A percentile compares a stretch with the other conserved stretches of the same genome.
These are phyloP conservation scores for Otocyon megalotis DNA, from an alignment of 2,113 vertebrate species.

Conservation along the genomic window DNA sequence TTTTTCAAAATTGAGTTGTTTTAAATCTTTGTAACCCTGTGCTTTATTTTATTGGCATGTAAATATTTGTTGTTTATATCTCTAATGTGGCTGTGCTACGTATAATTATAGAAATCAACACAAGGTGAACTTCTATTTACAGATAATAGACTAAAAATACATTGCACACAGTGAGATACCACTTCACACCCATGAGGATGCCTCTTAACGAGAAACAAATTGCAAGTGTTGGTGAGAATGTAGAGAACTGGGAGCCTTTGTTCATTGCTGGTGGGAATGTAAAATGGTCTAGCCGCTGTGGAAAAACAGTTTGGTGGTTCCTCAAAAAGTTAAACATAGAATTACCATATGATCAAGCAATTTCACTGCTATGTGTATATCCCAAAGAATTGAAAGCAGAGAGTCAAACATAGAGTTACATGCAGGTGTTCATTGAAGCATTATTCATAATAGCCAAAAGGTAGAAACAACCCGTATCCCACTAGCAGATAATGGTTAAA, in stretches of 20 bases:
- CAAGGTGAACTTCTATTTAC: constrained; percentile 33
- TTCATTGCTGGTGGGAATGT: not conserved
- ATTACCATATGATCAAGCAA: not conserved
- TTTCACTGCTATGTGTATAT: not conserved
- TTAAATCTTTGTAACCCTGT: not conserved
- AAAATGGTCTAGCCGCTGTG: not conserved
- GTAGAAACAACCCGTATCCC: not conserved
- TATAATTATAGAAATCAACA: constrained; percentile 57
- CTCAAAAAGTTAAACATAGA: constrained; percentile 15
- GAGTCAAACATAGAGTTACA: not conserved
- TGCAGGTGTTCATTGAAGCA: not conserved
- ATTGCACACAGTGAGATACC: not conserved
- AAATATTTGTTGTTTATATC: not conserved
- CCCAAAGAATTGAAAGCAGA: not conserved
- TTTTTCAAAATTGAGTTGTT: constrained; percentile 49
- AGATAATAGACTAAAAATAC: constrained; percentile 44
- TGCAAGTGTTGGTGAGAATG: not conserved
- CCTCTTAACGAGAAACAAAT: not conserved
- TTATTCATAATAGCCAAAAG: not conserved
- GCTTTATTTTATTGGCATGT: constrained; percentile 31
- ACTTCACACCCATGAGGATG: not conserved
- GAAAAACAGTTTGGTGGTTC: not conserved
- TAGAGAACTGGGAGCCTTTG: not conserved
- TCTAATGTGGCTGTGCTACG: not conserved
- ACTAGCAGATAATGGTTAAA: not conserved